A percentile compares a stretch with the other conserved stretches of the same genome.
These are phyloP conservation scores for Notamacropus eugenii DNA, from an alignment of 2,797 vertebrate species.

Conservation along the genomic window DNA sequence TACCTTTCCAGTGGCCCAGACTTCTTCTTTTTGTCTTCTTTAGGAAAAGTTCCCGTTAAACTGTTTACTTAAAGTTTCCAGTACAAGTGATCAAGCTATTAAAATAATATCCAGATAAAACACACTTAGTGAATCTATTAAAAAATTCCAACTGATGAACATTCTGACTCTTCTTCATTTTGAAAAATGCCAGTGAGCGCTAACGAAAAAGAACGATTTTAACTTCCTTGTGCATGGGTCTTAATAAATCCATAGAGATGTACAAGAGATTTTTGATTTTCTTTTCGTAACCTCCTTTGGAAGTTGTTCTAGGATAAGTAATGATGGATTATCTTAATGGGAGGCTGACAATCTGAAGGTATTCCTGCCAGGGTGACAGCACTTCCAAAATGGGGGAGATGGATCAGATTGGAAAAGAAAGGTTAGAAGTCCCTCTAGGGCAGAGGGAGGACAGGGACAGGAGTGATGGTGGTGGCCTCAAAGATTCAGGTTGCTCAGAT, in stretches of 20 bases:
- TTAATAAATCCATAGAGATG: slow-evolving; percentile 68
- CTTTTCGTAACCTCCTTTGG: slow-evolving; percentile 37
- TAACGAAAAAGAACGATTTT: slow-evolving; percentile 69
- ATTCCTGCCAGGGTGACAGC: not conserved
- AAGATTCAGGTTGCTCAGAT: not conserved
- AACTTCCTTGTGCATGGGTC: slow-evolving; percentile 66
- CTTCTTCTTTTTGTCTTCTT: slow-evolving; percentile 21
- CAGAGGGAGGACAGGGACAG: not conserved
- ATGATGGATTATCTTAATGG: slow-evolving; percentile 49
- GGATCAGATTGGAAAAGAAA: slow-evolving; percentile 68
- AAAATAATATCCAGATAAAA: slow-evolving; percentile 72
- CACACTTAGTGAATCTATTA: slow-evolving; percentile 68
- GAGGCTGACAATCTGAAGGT: slow-evolving; percentile 29
- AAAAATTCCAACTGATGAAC: slow-evolving; percentile 66
- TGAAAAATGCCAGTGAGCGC: slow-evolving; percentile 64
- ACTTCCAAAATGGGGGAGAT: slow-evolving; percentile 27
- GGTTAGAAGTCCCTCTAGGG: not conserved
- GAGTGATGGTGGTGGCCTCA: not conserved
- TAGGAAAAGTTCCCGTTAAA: slow-evolving; percentile 56
- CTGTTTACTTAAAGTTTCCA: slow-evolving; percentile 55
- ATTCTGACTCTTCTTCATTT: slow-evolving; percentile 67
- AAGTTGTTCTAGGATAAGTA: slow-evolving; percentile 48
- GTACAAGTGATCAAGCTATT: slow-evolving; percentile 60
- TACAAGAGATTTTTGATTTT: slow-evolving; percentile 33
- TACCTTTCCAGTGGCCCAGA: not conserved